Conservation (phyloP, 2,888 invertebrate species). For the Drosophila mayaguana region DNA sequence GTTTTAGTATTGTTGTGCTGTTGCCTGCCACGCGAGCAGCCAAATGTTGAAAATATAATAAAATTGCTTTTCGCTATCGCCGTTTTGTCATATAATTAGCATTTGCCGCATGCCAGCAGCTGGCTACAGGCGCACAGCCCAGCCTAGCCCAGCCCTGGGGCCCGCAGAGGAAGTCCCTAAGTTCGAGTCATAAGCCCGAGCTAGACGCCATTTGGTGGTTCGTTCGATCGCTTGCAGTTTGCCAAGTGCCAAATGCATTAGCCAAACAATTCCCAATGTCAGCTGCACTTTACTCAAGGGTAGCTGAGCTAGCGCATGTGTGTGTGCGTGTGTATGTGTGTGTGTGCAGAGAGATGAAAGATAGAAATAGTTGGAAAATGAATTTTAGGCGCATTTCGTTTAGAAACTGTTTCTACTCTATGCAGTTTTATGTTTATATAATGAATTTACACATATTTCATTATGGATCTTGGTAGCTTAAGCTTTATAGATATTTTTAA, state of each 20-base stretch:
- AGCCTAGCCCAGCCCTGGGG: background rate
- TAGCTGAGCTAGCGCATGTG: background rate
- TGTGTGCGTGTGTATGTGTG: background rate
- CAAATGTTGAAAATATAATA: conserved; percentile 56
- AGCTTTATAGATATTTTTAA: no score
- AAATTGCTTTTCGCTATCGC: conserved; percentile 52
- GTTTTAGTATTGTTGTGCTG: background rate
- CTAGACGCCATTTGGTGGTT: conserved; percentile 48
- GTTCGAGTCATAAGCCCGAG: conserved; percentile 32
- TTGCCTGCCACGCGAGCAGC: conserved; percentile 59
- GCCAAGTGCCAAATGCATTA: conserved; percentile 34
- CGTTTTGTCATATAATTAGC: conserved; percentile 68
- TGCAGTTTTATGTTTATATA: background rate
- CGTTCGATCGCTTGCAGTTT: conserved; percentile 23
- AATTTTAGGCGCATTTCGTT: background rate
- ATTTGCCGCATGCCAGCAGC: conserved; percentile 68
- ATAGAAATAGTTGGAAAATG: background rate
- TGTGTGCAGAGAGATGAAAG: background rate
- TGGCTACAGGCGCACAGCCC: conserved; percentile 33
- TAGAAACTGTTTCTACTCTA: background rate
- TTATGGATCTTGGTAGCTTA: no score
- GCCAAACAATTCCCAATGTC: conserved; percentile 22
- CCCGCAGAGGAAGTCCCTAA: conserved; percentile 7
- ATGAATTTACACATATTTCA: no score
- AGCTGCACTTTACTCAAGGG: conserved; percentile 3